Evolutionary conservation across 2,797 vertebrate species (phyloP), one percentile per base, ranked within the genome.

Genomic region (Rhinophrynus dorsalis): DNA sequence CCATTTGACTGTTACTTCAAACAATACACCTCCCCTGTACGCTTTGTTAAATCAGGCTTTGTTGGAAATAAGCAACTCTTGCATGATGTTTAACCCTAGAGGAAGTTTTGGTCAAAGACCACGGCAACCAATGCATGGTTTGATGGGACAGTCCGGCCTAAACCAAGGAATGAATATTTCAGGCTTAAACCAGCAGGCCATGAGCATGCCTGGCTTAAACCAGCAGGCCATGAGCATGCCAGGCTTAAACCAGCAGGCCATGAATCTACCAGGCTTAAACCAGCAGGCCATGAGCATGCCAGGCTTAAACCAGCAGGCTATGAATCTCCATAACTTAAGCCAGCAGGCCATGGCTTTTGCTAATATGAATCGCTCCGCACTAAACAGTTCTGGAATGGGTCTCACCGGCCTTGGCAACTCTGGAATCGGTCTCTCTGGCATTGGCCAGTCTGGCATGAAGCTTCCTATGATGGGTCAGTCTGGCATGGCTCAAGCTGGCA

Each of bases 1-100:
- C 77, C 91, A 81, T 54, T 86, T 89, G 80, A 82, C 88, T 17
- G 63, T 90, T 20, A 79, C 84, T 76, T 50, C 81, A 79, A 76
- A 76, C 86, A 67, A 65, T 81, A 80, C 88, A 69, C 29, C 83
- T 40, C 70, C 87, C 80, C 67, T 84, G 78, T 82, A 81, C 80
- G 84, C 90, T 45, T 78, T 90, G 74, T 81, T 87, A 42, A 90
- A 85, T 74, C 85, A 78, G 74, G 84, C 88, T 7, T 75, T 91
- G 67, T 87, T 90, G 82, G 93, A 91, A 83, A 87, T 89, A 85
- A 80, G 80, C 40, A 94, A 94, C 91, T 88, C 90, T 38, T 80
- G 84, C 78, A 84, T 82, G 27, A 73, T 57, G 74, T 94, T 92
- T 75, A 90, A 89, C 81, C 92, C 90, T 37, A 91, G 91, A 87